These are phyloP conservation scores for Rugalucina vietnamica DNA, from an alignment of 2,888 invertebrate genomes.

Conservation along the genomic window DNA sequence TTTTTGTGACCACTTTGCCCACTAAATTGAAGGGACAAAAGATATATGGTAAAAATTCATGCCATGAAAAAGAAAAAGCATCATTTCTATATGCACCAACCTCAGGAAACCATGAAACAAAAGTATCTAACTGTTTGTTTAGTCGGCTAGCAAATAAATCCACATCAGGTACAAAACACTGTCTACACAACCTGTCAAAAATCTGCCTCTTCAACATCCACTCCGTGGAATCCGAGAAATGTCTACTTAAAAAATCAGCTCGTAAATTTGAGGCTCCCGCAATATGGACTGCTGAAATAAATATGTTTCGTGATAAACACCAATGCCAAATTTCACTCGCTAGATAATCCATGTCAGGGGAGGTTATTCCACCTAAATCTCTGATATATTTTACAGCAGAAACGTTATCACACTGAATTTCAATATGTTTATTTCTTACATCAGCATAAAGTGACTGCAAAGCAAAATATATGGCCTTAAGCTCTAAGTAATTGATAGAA, in stretches of 20 bases:
- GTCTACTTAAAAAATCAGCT: constrained; percentile 33
- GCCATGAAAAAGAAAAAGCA: constrained; percentile 53
- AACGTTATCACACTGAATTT: constrained; percentile 24
- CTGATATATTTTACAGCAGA: constrained; percentile 26
- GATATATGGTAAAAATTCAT: constrained; percentile 26
- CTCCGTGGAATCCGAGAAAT: constrained; percentile 49
- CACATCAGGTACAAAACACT: constrained; percentile 47
- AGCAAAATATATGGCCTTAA: constrained; percentile 18
- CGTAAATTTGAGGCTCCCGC: not conserved
- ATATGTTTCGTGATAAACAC: constrained; percentile 37
- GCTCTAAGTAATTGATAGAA: constrained; percentile 30
- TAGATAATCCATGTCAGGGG: constrained; percentile 14
- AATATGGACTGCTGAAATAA: constrained; percentile 19
- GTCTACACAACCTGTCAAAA: constrained; percentile 20
- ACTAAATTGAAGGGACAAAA: constrained; percentile 59
- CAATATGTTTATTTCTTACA: not conserved
- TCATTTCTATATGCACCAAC: constrained; percentile 25
- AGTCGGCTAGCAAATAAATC: constrained; percentile 53
- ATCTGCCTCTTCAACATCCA: constrained; percentile 51
- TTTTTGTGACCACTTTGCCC: constrained; percentile 46
- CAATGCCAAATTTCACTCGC: constrained; percentile 25
- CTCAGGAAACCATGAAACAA: constrained; percentile 52
- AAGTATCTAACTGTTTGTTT: constrained; percentile 19
- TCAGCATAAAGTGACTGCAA: not conserved
- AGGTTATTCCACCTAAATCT: constrained; percentile 33